Base-by-base conservation (phyloP, 2,113 vertebrate genomes). In the Ameiurus melas region DNA sequence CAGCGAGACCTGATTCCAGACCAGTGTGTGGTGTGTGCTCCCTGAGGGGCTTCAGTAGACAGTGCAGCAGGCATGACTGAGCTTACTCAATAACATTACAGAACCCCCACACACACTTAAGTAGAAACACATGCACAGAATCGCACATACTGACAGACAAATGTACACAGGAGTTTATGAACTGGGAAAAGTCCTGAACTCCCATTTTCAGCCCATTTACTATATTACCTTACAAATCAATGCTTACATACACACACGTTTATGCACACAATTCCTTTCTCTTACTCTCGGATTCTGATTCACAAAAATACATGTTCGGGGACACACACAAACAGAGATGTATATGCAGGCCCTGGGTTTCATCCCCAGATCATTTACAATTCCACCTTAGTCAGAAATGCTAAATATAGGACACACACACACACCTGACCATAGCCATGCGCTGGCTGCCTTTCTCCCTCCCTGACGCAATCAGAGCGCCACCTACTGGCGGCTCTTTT, bases 311-410 rank as follows among this genome's bases (percentile, higher is more conserved):
- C 58, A 84, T 64, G 20, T 47, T 25, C 47, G 36, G 14, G 33
- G 30, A 30, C 27, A 66, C 43, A 51, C 57, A 81, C 68, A 57
- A 1, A 19, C 19, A 27, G 17, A 62, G 8, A 9, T 83, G 55
- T 83, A 64, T n/a, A 39, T 22, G 27, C 53, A 66, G 55, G 12
- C 66, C 1, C 33, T 10, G 10, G n/a, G 47, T 27, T 84, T 78
- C 82, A 57, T 17, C 39, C 77, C 64, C 43, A 87, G 85, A 87
- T 89, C 87, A 91, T 84, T 87, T 91, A 85, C 62, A 77, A 79
- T 62, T 83, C 30, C 81, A 79, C 70, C 85, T 86, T 87, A 82
- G 33, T 82, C 75, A 88, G 62, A 85, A 13, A 5, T 57, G 68
- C 87, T 89, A 89, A 86, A 87, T 85, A 88, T 85, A 87, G 84